Percentiles rank a stretch among this genome's conserved stretches.
These are phyloP conservation scores for Cephus rjabovi DNA, from an alignment of 2,888 invertebrate species.

Conservation along the genomic window DNA sequence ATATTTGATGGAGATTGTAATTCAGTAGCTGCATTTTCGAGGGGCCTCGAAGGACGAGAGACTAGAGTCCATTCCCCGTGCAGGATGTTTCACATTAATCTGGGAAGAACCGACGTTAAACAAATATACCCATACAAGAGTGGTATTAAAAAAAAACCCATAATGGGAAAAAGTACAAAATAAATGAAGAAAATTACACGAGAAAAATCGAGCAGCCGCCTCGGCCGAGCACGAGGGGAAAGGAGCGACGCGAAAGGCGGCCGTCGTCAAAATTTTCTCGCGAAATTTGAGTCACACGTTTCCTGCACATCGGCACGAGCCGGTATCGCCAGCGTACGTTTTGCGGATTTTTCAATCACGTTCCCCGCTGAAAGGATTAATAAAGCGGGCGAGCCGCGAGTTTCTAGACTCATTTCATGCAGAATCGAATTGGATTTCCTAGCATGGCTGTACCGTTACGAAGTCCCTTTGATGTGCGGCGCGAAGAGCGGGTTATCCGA, in stretches of 20 bases:
- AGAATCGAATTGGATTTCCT: constrained; percentile 64
- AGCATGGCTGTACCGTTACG: constrained; percentile 43
- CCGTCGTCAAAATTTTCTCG: background rate
- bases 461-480: constrained; percentile 59
- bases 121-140: background rate
- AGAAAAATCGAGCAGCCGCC: constrained; percentile 10
- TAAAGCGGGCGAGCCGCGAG: constrained; percentile 54
- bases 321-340: background rate
- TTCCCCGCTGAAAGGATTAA: constrained; percentile 59
- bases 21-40: background rate
- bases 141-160: constrained; percentile 3
- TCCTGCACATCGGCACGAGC: background rate
- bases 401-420: constrained; percentile 62
- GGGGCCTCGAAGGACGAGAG: background rate
- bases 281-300: background rate
- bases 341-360: constrained; percentile 55
- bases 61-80: background rate
- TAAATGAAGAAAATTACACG: constrained; percentile 23
- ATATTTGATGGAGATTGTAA: background rate
- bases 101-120: background rate
- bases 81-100: background rate
- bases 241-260: background rate
- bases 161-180: constrained; percentile 16
- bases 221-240: background rate
- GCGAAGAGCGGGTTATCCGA: constrained; percentile 12